These are phyloP conservation scores for Drosophila histrio DNA, from an alignment of 2,888 invertebrate genomes.

Conservation along the genomic window DNA sequence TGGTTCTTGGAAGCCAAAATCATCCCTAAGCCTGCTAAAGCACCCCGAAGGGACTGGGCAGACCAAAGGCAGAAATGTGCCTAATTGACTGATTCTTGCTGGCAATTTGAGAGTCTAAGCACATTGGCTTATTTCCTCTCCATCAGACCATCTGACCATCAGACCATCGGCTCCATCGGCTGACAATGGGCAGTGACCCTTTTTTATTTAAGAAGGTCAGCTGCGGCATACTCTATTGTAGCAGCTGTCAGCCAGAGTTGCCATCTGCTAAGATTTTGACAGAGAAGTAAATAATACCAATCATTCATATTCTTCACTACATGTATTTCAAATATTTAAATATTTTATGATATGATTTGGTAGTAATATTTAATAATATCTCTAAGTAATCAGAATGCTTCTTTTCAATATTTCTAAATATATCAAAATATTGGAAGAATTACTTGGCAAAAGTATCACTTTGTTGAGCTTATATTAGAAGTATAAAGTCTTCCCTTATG, in stretches of 20 bases:
- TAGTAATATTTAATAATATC: too few relatives aligned
- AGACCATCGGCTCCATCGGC: not conserved
- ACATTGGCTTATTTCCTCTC: conserved; percentile 52
- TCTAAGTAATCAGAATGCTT: too few relatives aligned
- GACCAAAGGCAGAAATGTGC: conserved; percentile 24
- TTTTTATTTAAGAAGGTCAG: conserved; percentile 16
- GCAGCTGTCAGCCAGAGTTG: not conserved
- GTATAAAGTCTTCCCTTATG: too few relatives aligned
- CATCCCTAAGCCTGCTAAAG: not conserved
- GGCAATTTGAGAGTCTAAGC: conserved; percentile 46
- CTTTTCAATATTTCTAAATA: too few relatives aligned
- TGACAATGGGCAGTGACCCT: conserved; percentile 27
- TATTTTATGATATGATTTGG: too few relatives aligned
- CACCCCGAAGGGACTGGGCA: not conserved
- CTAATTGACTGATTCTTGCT: conserved; percentile 66
- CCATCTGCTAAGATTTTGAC: too few relatives aligned
- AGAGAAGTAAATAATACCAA: too few relatives aligned
- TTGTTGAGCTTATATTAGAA: too few relatives aligned
- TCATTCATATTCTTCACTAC: too few relatives aligned
- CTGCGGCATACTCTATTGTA: conserved; percentile 10
- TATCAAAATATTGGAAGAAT: too few relatives aligned
- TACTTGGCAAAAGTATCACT: too few relatives aligned
- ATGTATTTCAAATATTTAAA: too few relatives aligned
- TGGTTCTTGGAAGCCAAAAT: conserved; percentile 21
- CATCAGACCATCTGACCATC: not conserved